Evolutionary conservation across 2,797 vertebrate genomes (phyloP), one percentile per base, ranked within the genome.

Genomic region (Micromesistius poutassou): DNA sequence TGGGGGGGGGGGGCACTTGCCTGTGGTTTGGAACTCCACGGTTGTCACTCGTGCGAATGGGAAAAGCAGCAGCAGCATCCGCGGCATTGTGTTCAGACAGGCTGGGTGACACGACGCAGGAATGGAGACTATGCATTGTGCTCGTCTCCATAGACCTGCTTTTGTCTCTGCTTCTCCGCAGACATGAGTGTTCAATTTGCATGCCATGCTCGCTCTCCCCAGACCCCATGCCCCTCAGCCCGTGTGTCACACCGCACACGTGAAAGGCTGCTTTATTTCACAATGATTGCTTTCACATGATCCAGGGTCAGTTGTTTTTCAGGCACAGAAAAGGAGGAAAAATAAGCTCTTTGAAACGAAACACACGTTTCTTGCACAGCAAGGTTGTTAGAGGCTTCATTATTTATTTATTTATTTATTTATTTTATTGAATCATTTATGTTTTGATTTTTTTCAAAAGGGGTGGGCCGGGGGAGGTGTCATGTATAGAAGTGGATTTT

Each of bases 141-240:
- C 83, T 81, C 78, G 74, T 79, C 62, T 78, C 75, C 66, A 77
- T 68, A 78, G 80, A 78, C 81, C 77, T 84, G 82, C 82, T 89
- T 86, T 78, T 50, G 46, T 50, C 5, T 50, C 46, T 2, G 74
- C 76, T 70, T 70, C 82, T 74, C 71, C 78, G 28, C 71, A 84
- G 84, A 84, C 82, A 78, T 72, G 72, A 89, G 78, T 88, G 85
- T 88, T 85, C 86, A 83, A 83, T 91, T 90, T 85, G 78, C 76
- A 83, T 83, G 80, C 80, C 79, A 76, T 72, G 73, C 79, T 5
- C 79, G 82, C 74, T 62, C 84, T n/a, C 89, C 86, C 76, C 77
- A 78, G 78, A 38, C 62, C 62, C 71, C 8, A 72, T 83, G 73
- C 76, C 80, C 75, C 80, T 85, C 74, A 4, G 78, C 77, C 82